Base-by-base conservation (phyloP, 2,888 invertebrate genomes). In the Clunio marinus region DNA sequence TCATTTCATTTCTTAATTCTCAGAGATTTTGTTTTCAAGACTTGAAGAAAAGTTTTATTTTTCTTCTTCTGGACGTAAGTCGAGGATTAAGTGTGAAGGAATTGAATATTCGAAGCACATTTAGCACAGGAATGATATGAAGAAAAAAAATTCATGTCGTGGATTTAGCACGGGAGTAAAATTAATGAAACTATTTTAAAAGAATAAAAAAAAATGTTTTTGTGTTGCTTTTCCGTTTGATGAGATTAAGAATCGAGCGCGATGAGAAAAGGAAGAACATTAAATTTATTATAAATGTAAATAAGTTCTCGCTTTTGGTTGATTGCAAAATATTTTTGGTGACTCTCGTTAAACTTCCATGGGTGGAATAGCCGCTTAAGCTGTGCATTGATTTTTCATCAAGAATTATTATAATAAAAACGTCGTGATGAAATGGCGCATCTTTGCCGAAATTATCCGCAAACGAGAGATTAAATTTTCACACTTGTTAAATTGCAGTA, bases 401-500 rank as follows among this genome's bases (percentile, higher is more conserved):
- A 58, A 58, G 24, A 62, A 20, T 41, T 37, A 62, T 41, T 37
- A 58, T 27, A 10, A 7, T n/a, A 13, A 58, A 58, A 58, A 58
- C 4, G 20, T 55, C 25, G 55, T 20, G 5, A 7, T 24, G 5
- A 2, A 27, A 27, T 24, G 20, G 7, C 22, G 20, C 24, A 2
- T 51, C 25, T 58, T 58, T 24, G 25, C 20, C 58, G 58, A 15
- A 66, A 55, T 66, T 51, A 66, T 66, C 66, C 66, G 66, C 66
- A 55, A 55, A 66, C n/a, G 35, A 55, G 55, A 66, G 66, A 66
- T 66, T 66, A 55, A 66, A 66, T 66, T 66, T 66, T 66, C 66
- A 66, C 66, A 66, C 66, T 66, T 66, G 66, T 66, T 46, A 66
- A 55, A 55, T 24, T n/a, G 24, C 27, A 46, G 13, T 5, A 13